Base-by-base conservation (phyloP, 2,888 invertebrate genomes). In the Oscheius sp. region DNA sequence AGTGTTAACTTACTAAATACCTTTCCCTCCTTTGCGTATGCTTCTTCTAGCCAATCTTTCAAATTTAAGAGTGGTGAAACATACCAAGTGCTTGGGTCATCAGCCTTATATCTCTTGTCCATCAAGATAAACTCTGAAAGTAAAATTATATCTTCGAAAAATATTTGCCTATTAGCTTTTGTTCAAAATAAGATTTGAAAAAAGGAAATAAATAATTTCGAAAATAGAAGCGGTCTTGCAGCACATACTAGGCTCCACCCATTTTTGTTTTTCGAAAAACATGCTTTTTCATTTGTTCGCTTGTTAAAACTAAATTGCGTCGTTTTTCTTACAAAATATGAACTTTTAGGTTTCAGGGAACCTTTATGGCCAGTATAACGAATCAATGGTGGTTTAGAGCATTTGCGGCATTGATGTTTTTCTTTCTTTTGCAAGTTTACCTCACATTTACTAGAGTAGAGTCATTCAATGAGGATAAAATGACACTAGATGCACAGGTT, bases 401-500 rank as follows among this genome's bases (percentile, higher is more conserved):
- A 12, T 75, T 78, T 25, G 45, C 73, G n/a, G 78, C 78, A 0
- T 45, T 75, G 25, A 34, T 70, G n/a, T 31, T 78, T 3, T 75
- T 78, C 52, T 78, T 78, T 61, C 33, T 71, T 6, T 72, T 72
- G 65, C 78, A 78, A 67, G 55, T 76, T 17, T 73, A 73, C 42
- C 70, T 74, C 37, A 68, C 74, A 10, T 72, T 76, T 45, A 68
- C 70, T 23, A 72, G 70, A 46, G 73, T 80, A 27, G 78, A 78
- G 55, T 72, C 75, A 17, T 71, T 84, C 61, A 76, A 79, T 42
- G 83, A 84, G 42, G 74, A 75, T 29, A 75, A 76, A 57, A 64
- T 73, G 17, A 78, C 75, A 17, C 42, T 84, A 8, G 72, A 81
- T 37, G 82, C 82, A 3, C 73, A 81, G 69, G 78, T 76, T 23